Evolutionary conservation across 2,888 invertebrate species (phyloP).

Genomic region (Cheilosia pagana): DNA sequence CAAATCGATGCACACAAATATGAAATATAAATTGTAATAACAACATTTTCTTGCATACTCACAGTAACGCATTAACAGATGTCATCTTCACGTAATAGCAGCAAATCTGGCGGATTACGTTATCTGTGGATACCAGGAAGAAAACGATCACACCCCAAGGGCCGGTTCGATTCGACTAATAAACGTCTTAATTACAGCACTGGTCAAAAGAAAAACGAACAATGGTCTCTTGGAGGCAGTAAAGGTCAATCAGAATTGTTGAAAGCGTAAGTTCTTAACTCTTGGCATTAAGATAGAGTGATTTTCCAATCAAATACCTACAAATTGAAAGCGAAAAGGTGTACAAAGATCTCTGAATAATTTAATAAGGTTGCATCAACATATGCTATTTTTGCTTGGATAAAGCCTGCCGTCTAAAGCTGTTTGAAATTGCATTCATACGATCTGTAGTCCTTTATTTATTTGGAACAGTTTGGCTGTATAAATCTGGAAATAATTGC

Average conservation of each 20-base stretch:
- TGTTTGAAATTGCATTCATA: too few species aligned
- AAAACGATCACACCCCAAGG: constrained; percentile 81
- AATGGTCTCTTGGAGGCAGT: constrained; percentile 82
- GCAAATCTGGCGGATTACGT: constrained; percentile 80
- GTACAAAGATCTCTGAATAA: background rate
- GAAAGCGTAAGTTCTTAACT: constrained; percentile 79
- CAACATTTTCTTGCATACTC: constrained; percentile 24
- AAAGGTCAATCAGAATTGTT: constrained; percentile 80
- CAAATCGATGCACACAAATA: background rate
- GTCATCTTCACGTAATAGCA: constrained; percentile 79
- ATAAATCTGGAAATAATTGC: too few species aligned
- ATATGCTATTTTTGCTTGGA: too few species aligned
- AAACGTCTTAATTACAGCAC: constrained; percentile 78
- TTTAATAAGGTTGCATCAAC: background rate
- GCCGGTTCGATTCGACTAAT: constrained; percentile 80
- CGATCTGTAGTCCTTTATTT: too few species aligned
- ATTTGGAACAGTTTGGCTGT: too few species aligned
- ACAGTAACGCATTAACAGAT: constrained; percentile 76
- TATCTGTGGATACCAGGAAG: constrained; percentile 83
- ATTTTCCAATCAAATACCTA: background rate
- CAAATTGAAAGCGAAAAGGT: background rate
- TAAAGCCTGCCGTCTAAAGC: too few species aligned
- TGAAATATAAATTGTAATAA: background rate
- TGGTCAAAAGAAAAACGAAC: constrained; percentile 81
- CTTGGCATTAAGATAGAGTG: background rate